Base-by-base conservation (phyloP, 92 coral and sea anemone genomes). In the Ricordea florida region DNA sequence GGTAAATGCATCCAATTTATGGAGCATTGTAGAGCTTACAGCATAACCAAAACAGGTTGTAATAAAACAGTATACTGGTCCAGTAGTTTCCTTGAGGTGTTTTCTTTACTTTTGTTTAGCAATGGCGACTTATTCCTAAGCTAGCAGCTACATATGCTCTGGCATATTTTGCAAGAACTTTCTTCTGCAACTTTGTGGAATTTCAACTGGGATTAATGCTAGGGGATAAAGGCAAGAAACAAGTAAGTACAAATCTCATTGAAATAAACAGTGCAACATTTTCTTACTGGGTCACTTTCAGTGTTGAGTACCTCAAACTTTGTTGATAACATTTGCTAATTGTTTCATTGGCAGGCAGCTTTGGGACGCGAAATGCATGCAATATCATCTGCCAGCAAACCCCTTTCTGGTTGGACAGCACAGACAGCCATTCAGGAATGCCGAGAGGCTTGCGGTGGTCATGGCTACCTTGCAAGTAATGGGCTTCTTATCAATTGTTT, bases 401-500 rank as follows among this genome's bases (percentile, higher is more conserved):
- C 98, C 8, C 58, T 94, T 45, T 93, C 96, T 17, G 79, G 93
- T 11, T 94, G 97, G 97, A 66, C 83, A 28, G 97, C 98, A 23
- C 88, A 89, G 25, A 92, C 85, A 67, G 91, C 98, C 15, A 94
- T 94, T 26, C 98, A 94, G 56, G 98, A 94, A 68, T 94, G 98
- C 66, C 86, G 98, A 15, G 98, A 94, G 78, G 98, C 98, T n/a
- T 94, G 98, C 46, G 98, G 98, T 33, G 98, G 98, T 9, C 97
- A 94, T 89, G 98, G 98, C 35, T 94, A 94, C 84, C 86, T 92
- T 41, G 93, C 98, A 75, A 93, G 98, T 93, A 69, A 48, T 16
- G n/a, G n/a, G n/a, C 32, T 51, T 18, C 22, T 23, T 48, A 23
- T 5, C 64, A 30, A 21, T 10, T n/a, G 15, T 11, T 69, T n/a